These are phyloP conservation scores for Apamea sordens DNA, from an alignment of 2,888 invertebrate species.

Conservation along the genomic window DNA sequence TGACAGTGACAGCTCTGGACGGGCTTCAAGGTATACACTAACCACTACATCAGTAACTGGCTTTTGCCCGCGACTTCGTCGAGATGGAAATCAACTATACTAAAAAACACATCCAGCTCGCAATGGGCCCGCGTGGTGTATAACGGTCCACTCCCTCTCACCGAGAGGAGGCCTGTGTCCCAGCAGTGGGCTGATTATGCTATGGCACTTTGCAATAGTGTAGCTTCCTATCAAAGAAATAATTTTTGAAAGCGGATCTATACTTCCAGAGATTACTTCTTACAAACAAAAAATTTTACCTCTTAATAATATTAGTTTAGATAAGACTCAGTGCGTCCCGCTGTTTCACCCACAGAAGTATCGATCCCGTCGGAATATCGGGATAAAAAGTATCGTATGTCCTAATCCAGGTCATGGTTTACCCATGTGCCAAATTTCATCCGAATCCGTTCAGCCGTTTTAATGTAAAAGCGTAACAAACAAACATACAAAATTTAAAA, in stretches of 20 bases:
- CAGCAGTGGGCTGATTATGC: neutral
- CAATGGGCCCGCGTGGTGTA: neutral
- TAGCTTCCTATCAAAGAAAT: neutral
- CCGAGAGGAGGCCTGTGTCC: neutral
- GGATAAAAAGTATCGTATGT: neutral
- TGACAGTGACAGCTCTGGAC: slow-evolving; percentile 86
- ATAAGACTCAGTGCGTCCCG: neutral
- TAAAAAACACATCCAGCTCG: neutral
- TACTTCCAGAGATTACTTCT: neutral
- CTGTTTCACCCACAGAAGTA: neutral
- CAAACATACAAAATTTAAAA: neutral
- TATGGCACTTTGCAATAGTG: neutral
- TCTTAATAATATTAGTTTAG: neutral
- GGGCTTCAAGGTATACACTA: slow-evolving; percentile 85
- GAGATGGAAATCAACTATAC: neutral
- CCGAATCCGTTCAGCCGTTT: neutral
- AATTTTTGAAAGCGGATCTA: neutral
- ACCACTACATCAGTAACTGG: neutral
- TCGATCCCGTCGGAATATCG: neutral
- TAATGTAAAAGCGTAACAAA: neutral
- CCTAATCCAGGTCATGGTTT: too few relatives aligned
- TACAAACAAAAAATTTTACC: neutral
- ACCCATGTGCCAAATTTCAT: too few relatives aligned
- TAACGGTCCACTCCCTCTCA: neutral
- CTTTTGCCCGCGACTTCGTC: neutral